These are phyloP conservation scores for Strigamia transsilvanica DNA, from an alignment of 2,888 invertebrate species.

Conservation along the genomic window DNA sequence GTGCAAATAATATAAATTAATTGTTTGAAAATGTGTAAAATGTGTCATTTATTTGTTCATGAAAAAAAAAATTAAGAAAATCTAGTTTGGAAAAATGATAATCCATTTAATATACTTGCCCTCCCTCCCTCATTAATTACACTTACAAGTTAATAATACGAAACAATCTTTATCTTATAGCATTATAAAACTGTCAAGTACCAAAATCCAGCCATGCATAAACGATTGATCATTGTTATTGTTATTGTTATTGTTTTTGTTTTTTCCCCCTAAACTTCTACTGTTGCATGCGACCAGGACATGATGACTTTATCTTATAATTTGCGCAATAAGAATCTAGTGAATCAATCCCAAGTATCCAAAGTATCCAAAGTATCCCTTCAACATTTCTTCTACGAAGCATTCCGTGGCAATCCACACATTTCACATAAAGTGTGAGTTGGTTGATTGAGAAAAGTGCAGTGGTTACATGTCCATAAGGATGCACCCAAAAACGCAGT, in stretches of 20 bases:
- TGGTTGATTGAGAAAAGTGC: slow-evolving; percentile 89
- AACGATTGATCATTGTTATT: not conserved
- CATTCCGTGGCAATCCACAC: slow-evolving; percentile 78
- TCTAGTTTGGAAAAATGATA: not conserved
- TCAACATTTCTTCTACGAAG: not conserved
- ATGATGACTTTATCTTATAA: not conserved
- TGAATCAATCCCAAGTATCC: too few species aligned
- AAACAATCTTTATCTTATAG: not conserved
- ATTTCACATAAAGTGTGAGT: slow-evolving; percentile 84
- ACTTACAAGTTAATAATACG: not conserved
- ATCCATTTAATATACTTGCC: not conserved
- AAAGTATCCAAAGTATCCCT: too few species aligned
- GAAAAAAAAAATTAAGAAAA: too few species aligned
- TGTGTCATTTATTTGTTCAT: too few species aligned
- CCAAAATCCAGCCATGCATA: not conserved
- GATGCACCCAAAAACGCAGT: slow-evolving; percentile 62
- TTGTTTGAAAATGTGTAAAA: too few species aligned
- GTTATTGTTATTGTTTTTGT: too few species aligned
- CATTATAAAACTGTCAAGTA: not conserved
- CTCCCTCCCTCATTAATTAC: not conserved
- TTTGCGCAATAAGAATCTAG: not conserved
- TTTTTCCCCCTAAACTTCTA: not conserved
- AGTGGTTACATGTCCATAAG: slow-evolving; percentile 90
- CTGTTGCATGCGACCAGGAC: slow-evolving; percentile 10
- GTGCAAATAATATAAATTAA: too few species aligned